These are phyloP conservation scores for Cerastoderma edule DNA, from an alignment of 2,888 invertebrate genomes.

Conservation along the genomic window DNA sequence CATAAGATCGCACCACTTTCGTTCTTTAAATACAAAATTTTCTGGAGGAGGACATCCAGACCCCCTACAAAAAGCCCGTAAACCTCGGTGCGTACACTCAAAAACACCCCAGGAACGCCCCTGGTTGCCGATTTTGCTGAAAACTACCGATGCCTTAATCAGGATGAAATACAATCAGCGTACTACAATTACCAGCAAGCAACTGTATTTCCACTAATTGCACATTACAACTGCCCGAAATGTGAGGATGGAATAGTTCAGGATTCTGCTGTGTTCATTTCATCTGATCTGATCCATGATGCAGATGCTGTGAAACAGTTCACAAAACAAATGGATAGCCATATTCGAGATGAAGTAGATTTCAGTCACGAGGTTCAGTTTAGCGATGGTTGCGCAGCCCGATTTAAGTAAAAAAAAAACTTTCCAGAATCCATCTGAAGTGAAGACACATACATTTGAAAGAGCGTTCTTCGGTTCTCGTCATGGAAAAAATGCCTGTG, in stretches of 20 bases:
- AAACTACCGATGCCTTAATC: constrained; percentile 26
- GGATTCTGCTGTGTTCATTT: constrained; percentile 14
- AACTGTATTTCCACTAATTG: constrained; percentile 16
- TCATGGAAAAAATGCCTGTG: constrained; percentile 27
- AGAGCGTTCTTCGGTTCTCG: constrained; percentile 18
- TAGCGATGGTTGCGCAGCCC: constrained; percentile 29
- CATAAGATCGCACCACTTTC: too few species aligned
- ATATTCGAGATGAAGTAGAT: constrained; percentile 15
- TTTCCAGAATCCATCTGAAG: neutral
- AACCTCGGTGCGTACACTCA: too few species aligned
- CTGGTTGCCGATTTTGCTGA: constrained; percentile 23
- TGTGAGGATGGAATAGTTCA: constrained; percentile 15
- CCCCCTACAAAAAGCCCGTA: too few species aligned
- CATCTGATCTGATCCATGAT: constrained; percentile 22
- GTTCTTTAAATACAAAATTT: too few species aligned
- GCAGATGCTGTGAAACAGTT: constrained; percentile 3
- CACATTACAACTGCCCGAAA: constrained; percentile 19
- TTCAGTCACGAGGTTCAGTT: constrained; percentile 21
- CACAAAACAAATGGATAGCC: neutral
- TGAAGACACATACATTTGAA: constrained; percentile 1
- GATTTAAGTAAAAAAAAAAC: constrained; percentile 22
- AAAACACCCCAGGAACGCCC: too few species aligned
- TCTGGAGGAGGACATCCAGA: too few species aligned
- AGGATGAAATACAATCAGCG: too few species aligned
- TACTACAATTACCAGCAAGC: constrained; percentile 25